Evolutionary conservation across 2,797 vertebrate genomes (phyloP), one percentile per base, ranked within the genome.

Genomic region (Catostomus latipinnis): DNA sequence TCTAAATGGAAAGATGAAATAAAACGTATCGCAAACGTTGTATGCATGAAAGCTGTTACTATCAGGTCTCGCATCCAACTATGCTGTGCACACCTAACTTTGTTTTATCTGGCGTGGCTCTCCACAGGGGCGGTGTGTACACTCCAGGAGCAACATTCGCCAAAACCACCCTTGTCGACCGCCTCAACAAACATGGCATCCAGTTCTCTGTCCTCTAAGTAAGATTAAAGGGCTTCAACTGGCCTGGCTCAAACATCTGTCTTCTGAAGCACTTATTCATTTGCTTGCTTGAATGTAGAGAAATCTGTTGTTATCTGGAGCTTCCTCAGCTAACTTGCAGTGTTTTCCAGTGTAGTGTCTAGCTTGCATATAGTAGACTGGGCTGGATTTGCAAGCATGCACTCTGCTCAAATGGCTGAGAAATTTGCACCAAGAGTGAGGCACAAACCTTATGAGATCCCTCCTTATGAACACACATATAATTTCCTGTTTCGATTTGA

Each of bases 51-150:
- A 34, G 34, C 34, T 52, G 50, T 52, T 52, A 10, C 50, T 3
- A 52, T 52, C 11, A 52, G 0, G 16, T 63, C 61, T 63, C 22
- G 12, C 11, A 34, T 34, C 34, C 34, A 34, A 34, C 34, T 34
- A 34, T 34, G 34, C 34, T 34, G 34, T 34, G 34, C 34, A 34
- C 34, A 34, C 48, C 54, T 68, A 7, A 56, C 43, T 68, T 6
- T 66, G 18, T 48, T 50, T 34, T 10, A 49, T 4, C 16, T 45
- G 46, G 1, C 7, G 34, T 14, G 46, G 48, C 34, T 70, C 6
- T 69, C 50, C n/a, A 48, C 79, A 99, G 97, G 72, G 98, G 98
- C 16, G 98, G 97, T 0, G 97, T 99, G 0, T 99, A 96, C 85
- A 93, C 95, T 66, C 97, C 98, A 0, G 97, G 96, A 91, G 96